Evolutionary conservation across 1,140 invertebrate genomes (phyloP).

Genomic region (Maniola jurtina): DNA sequence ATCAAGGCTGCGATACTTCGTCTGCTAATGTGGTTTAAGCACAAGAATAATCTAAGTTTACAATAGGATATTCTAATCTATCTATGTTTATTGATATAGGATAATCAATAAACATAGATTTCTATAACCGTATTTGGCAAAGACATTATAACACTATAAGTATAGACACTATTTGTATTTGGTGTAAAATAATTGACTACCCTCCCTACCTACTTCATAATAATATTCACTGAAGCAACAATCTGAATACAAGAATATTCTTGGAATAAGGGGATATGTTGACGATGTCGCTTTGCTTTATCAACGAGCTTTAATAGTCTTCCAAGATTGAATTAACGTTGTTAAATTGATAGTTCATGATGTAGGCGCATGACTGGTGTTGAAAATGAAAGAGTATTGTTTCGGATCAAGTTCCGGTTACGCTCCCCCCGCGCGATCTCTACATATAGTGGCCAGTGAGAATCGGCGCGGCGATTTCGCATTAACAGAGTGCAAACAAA

Average conservation of each 20-base stretch:
- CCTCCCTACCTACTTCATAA: no score
- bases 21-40: no score
- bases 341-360: constrained; percentile 20
- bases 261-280: background rate
- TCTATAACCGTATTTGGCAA: no score
- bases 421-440: constrained; percentile 43
- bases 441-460: constrained; percentile 41
- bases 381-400: constrained; percentile 41
- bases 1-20: no score
- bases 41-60: no score
- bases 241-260: background rate
- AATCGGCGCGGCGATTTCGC: constrained; percentile 55
- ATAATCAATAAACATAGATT: no score
- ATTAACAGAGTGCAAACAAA: constrained; percentile 65
- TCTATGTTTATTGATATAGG: no score
- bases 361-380: constrained; percentile 27
- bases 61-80: no score
- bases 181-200: no score
- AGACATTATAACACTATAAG: no score
- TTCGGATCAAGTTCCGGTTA: constrained; percentile 60
- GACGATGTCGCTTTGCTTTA: constrained; percentile 1
- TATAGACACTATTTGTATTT: no score
- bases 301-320: constrained; percentile 9
- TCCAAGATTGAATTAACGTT: constrained; percentile 4
- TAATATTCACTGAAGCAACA: no score